Conservation (phyloP, 2,113 vertebrate species). For the Guaruba guarouba region DNA sequence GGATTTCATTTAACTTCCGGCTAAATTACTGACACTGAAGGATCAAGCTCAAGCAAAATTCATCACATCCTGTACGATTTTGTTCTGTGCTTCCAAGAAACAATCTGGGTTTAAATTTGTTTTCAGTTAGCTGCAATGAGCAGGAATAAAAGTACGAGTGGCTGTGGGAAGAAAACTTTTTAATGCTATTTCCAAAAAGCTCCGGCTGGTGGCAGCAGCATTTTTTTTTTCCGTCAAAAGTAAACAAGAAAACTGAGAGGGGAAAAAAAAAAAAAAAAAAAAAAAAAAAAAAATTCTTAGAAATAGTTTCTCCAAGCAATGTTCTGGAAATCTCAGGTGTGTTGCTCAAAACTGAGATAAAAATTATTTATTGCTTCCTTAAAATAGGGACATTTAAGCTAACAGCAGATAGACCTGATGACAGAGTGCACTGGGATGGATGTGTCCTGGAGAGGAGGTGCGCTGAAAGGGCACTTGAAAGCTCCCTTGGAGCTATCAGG, state of each 20-base stretch:
- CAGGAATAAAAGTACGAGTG: neutral
- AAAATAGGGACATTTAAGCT: neutral
- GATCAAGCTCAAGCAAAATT: neutral
- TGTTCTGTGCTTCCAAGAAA: neutral
- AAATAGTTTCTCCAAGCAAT: neutral
- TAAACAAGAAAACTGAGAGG: neutral
- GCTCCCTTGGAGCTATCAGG: slow-evolving; percentile 35
- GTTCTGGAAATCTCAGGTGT: neutral
- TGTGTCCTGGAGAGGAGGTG: neutral
- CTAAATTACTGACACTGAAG: neutral
- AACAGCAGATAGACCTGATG: neutral
- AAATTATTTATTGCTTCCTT: neutral
- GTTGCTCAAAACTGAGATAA: neutral
- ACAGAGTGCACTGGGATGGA: neutral
- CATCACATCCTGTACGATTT: neutral
- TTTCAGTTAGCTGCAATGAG: neutral
- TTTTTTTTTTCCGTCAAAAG: neutral
- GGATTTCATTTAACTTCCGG: neutral
- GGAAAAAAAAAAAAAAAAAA: too few species aligned
- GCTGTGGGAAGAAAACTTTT: neutral
- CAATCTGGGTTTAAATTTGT: neutral
- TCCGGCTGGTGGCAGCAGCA: slow-evolving; percentile 69
- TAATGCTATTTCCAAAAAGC: neutral
- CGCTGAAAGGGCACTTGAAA: slow-evolving; percentile 54
- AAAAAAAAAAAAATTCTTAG: neutral